A percentile compares a stretch with the other conserved stretches of the same genome.
phyloP scores from a whole-genome alignment of 2,888 invertebrate species.

The Myopa testacea region DNA sequence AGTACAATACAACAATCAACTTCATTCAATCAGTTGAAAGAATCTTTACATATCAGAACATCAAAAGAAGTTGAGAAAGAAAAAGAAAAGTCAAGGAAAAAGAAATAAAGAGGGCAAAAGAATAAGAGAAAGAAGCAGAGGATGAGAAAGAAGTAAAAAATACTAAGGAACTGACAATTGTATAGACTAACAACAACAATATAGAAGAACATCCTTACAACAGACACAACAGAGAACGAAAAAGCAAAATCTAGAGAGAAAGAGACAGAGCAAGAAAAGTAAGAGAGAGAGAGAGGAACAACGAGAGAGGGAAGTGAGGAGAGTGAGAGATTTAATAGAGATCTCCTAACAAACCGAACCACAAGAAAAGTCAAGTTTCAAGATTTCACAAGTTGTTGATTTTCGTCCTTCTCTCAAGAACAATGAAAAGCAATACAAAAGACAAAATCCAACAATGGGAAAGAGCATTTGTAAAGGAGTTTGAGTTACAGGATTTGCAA shows the following conservation, averaged over 20 bases:
- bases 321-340: too few relatives aligned
- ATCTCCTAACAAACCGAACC: too few relatives aligned
- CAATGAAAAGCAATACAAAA: conserved; percentile 7
- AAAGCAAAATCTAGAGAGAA: not conserved
- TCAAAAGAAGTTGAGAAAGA: not conserved
- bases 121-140: not conserved
- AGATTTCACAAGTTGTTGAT: too few relatives aligned
- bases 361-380: too few relatives aligned
- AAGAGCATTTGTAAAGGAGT: too few relatives aligned
- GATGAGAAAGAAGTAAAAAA: conserved; percentile 62
- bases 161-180: conserved; percentile 66
- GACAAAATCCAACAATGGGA: not conserved
- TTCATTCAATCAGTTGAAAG: too few relatives aligned
- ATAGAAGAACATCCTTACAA: conserved; percentile 13
- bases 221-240: conserved; percentile 36
- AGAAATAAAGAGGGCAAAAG: not conserved
- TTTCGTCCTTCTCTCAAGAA: not conserved
- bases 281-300: too few relatives aligned
- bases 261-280: not conserved
- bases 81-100: not conserved
- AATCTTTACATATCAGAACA: not conserved
- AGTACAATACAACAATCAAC: too few relatives aligned
- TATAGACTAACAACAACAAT: conserved; percentile 53
- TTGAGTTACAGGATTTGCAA: too few relatives aligned
- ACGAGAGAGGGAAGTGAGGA: too few relatives aligned